A percentile compares a stretch with the other conserved stretches of the same genome.
Evolutionary conservation across 2,888 invertebrate genomes (phyloP).

Genomic region (Volucella zonaria): DNA sequence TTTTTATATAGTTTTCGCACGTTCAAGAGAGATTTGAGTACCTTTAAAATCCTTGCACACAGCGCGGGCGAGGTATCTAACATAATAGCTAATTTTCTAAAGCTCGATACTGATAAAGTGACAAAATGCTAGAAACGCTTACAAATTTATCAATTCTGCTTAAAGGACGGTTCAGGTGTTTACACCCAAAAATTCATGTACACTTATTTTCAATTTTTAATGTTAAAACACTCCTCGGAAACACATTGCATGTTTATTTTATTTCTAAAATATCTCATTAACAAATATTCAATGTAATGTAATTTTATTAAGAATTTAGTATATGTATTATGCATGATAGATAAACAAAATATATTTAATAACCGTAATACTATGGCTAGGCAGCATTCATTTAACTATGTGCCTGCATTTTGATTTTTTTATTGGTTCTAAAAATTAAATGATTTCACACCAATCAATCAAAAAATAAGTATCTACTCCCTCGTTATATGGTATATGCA

Average conservation of each 20-base stretch:
- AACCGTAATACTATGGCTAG: slow-evolving; percentile 66
- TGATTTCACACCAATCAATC: slow-evolving; percentile 53
- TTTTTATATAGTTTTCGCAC: too few species aligned
- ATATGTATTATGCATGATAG: slow-evolving; percentile 35
- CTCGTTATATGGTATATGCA: background rate
- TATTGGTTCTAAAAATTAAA: slow-evolving; percentile 8
- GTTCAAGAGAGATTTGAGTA: too few species aligned
- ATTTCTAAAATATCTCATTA: background rate
- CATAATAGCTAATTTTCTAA: too few species aligned
- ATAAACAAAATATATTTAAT: slow-evolving; percentile 57
- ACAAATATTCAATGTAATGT: slow-evolving; percentile 33
- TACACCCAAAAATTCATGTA: too few species aligned
- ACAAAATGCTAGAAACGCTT: too few species aligned
- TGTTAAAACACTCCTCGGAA: slow-evolving; percentile 8
- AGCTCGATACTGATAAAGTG: too few species aligned
- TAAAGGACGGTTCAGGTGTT: too few species aligned
- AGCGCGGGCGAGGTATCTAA: too few species aligned
- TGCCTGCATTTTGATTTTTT: slow-evolving; percentile 21
- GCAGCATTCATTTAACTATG: slow-evolving; percentile 18
- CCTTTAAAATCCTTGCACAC: too few species aligned
- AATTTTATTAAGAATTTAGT: slow-evolving; percentile 17
- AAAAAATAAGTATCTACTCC: slow-evolving; percentile 24
- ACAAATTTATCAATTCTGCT: too few species aligned
- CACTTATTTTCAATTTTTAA: too few species aligned
- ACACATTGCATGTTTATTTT: slow-evolving; percentile 33